These are phyloP conservation scores for Nasonia vitripennis DNA, from an alignment of 1,140 invertebrate species.

Conservation along the genomic window DNA sequence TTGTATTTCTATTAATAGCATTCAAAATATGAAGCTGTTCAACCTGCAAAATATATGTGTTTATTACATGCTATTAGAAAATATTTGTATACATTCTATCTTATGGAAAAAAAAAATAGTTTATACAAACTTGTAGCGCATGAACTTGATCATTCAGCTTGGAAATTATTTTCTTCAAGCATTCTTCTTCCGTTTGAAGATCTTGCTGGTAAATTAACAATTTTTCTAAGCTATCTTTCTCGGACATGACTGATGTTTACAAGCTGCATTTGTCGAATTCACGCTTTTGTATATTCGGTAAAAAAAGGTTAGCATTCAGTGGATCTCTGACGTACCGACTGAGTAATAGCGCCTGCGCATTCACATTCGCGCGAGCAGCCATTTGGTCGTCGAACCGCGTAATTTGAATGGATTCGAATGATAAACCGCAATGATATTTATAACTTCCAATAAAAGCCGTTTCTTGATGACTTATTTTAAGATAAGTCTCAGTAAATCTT, in stretches of 20 bases:
- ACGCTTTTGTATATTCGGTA: not conserved
- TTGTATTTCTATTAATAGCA: constrained; percentile 46
- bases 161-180: constrained; percentile 59
- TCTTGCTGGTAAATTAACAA: constrained; percentile 55
- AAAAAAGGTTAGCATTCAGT: not conserved
- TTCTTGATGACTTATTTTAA: no score
- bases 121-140: constrained; percentile 60
- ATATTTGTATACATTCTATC: not conserved
- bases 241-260: constrained; percentile 19
- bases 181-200: constrained; percentile 61
- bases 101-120: constrained; percentile 14
- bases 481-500: no score
- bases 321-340: not conserved
- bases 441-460: no score
- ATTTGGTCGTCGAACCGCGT: no score
- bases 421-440: no score
- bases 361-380: no score
- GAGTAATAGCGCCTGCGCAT: not conserved
- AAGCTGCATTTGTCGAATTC: not conserved
- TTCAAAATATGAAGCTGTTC: constrained; percentile 67
- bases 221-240: constrained; percentile 51
- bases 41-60: constrained; percentile 59
- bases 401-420: no score
- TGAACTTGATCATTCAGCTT: constrained; percentile 66
- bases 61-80: not conserved